phyloP scores from a whole-genome alignment of 2,888 invertebrate species.

The Ceratothoa steindachneri region DNA sequence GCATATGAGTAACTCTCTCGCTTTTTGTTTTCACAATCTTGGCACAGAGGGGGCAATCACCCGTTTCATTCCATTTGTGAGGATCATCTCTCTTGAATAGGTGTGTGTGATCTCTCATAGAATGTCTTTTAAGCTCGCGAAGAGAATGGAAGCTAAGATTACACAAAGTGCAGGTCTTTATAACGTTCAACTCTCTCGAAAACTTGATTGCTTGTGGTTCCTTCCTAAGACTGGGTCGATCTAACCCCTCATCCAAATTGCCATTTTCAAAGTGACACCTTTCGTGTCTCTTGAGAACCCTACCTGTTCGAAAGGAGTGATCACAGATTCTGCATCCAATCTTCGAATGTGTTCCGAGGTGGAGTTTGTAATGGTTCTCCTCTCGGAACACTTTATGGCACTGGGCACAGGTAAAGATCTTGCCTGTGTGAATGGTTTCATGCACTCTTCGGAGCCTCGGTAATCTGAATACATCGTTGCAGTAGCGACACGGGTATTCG shows the following conservation, averaged over 20 bases:
- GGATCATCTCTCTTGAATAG: not conserved
- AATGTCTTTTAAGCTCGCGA: not conserved
- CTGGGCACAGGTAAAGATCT: not conserved
- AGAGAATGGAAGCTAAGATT: not conserved
- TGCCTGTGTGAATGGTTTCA: not conserved
- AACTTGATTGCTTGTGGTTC: not conserved
- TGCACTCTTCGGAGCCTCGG: not conserved
- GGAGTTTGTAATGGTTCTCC: not conserved
- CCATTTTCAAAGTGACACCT: not conserved
- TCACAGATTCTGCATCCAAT: not conserved
- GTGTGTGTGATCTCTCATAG: not conserved
- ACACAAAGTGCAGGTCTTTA: not conserved
- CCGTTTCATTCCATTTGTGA: not conserved
- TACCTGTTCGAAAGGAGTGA: not conserved
- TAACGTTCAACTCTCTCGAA: not conserved
- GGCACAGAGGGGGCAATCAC: not conserved
- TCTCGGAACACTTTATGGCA: not conserved
- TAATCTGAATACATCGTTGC: not conserved
- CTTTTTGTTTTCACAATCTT: not conserved
- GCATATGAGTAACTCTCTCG: not conserved
- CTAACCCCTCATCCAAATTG: too few relatives aligned
- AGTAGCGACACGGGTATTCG: not conserved
- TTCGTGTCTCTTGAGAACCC: not conserved
- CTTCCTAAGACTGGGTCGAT: too few relatives aligned
- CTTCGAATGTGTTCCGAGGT: not conserved